Evolutionary conservation across 64 coral and sea anemone species (phyloP).

Genomic region (Catalaphyllia jardinei): DNA sequence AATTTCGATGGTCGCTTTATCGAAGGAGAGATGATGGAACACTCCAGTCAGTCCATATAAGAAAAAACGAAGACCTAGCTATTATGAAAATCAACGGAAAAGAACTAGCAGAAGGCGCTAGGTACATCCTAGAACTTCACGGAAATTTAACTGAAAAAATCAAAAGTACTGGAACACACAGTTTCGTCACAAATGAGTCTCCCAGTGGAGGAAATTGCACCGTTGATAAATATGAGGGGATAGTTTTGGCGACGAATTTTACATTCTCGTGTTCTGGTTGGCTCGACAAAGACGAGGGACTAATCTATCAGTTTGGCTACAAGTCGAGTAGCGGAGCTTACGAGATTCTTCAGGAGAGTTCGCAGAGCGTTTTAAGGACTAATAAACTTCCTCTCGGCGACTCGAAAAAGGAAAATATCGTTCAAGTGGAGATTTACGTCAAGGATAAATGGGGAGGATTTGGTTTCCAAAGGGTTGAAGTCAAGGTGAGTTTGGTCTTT

Average conservation of each 20-base stretch:
- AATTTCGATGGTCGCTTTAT: not conserved
- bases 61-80: not conserved
- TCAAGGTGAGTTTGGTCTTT: conserved; percentile 28
- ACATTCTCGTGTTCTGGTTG: conserved; percentile 55
- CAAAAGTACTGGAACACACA: not conserved
- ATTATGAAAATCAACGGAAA: not conserved
- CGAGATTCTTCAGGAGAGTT: conserved; percentile 42
- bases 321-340: not conserved
- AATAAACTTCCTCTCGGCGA: conserved; percentile 48
- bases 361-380: not conserved
- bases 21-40: not conserved
- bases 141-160: not conserved
- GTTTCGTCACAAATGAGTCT: conserved; percentile 52
- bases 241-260: conserved; percentile 53
- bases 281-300: conserved; percentile 13
- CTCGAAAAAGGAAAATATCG: conserved; percentile 10
- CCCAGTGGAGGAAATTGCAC: conserved; percentile 41
- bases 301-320: conserved; percentile 54
- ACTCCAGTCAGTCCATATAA: not conserved
- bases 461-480: not conserved
- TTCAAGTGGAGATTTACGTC: conserved; percentile 36
- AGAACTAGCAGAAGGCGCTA: not conserved
- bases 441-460: conserved; percentile 46
- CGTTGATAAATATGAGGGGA: conserved; percentile 26
- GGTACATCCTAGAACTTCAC: not conserved